Base-by-base conservation (phyloP, 1,140 invertebrate genomes). In the Amyelois transitella region DNA sequence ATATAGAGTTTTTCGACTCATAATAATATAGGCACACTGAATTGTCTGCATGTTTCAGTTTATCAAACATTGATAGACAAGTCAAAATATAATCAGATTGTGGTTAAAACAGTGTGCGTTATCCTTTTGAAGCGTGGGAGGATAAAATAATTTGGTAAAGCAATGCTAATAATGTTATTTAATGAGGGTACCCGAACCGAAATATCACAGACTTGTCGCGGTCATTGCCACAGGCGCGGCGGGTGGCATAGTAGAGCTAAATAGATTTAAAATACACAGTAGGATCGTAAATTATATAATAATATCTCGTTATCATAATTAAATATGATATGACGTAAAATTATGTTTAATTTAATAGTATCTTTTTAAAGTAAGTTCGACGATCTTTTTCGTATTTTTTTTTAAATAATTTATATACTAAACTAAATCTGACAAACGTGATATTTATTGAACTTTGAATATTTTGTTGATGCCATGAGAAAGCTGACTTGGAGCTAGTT, bases 151-250 rank as follows among this genome's bases (percentile, higher is more conserved):
- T 1, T 1, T 14, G 1, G 1, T 2, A 38, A 38, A 14, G 1
- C 5, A n/a, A 14, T n/a, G 32, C 12, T 38, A 14, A 14, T 38
- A 48, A 6, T 48, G 21, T 19, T n/a, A 21, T 18, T 21, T 48
- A 48, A 48, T 20, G 20, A 48, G 45, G 45, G 18, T 21, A 38
- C 48, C 60, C 52, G 24, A 62, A 62, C 60, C 52, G 24, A 62
- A 62, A 55, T 48, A 48, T 48, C 45, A 55, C 54, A 54, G 52
- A 43, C 17, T 19, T 14, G 55, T 45, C 50, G 51, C 21, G 60
- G 60, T 62, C 60, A 62, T 51, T 62, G 60, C 60, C 60, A 62
- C 51, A n/a, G 60, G 19, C 28, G 22, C 22, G 48, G 56, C 49
- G 22, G 47, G 53, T 60, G 58, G 44, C 21, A 43, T 20, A 21